Base-by-base conservation (phyloP, 1,140 invertebrate species). In the Metopolophium dirhodum region DNA sequence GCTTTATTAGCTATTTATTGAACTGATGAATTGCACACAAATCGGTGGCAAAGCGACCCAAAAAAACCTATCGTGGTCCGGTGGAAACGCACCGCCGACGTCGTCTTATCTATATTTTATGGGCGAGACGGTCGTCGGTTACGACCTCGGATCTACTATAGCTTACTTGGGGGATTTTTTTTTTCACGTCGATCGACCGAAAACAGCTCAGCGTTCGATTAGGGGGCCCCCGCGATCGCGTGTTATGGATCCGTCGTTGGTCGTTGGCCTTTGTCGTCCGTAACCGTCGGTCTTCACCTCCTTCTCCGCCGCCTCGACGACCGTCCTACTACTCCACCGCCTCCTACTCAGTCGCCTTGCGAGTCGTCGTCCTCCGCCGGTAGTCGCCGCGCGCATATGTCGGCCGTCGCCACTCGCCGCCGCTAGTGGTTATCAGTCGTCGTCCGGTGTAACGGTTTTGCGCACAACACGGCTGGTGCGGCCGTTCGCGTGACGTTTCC, bases 391-490 rank as follows among this genome's bases (percentile, higher is more conserved):
- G 61, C 37, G 51, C 89, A 68, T 68, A 90, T 90, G 61, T 68
- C 57, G 23, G 77, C 18, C 0, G 37, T 37, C n/a, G 49, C n/a
- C 41, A 41, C 51, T 37, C 37, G 37, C 37, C 57, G 51, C 51
- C 22, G 89, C 26, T 37, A 83, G 14, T 85, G 91, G 49, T 93
- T 93, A 93, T 93, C 91, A 93, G n/a, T 85, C 45, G 90, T 82
- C 41, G 37, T 45, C 7, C 54, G 45, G 47, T 20, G 47, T 93
- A 93, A 93, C 91, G 91, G 91, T 93, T 93, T 93, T 93, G 35
- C 90, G 90, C 77, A 49, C 90, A 30, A 77, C 77, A 57, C 87
- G 51, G 51, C 49, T 14, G 23, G n/a, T n/a, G 35, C 41, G 4
- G 35, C 45, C 57, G 90, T 47, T 26, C 85, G 37, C 61, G 30